phyloP scores from a whole-genome alignment of 2,888 invertebrate genomes.

The Drosophila emarginata region DNA sequence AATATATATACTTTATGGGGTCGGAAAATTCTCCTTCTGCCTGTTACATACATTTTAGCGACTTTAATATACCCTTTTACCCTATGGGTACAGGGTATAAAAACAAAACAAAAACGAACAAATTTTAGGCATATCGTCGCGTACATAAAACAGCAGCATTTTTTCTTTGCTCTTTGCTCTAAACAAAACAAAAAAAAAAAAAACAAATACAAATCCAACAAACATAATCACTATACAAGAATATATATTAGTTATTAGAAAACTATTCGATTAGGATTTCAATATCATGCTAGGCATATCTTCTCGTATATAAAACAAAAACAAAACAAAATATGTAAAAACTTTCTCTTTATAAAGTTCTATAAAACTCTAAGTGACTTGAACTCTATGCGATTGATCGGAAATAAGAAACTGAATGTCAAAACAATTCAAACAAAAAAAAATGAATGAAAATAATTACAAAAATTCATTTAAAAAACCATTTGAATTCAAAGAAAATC shows the following conservation, averaged over 20 bases:
- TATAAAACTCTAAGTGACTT: not conserved
- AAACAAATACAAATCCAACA: not conserved
- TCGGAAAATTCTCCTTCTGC: no score
- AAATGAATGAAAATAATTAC: no score
- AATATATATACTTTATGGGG: no score
- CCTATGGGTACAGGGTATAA: no score
- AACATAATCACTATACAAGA: conserved; percentile 55
- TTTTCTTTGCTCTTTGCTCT: conserved; percentile 45
- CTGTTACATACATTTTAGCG: no score
- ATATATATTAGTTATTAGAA: conserved; percentile 37
- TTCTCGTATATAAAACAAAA: conserved; percentile 31
- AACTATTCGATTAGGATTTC: conserved; percentile 4
- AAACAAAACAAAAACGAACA: not conserved
- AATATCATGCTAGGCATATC: conserved; percentile 46
- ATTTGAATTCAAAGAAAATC: no score
- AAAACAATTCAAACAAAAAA: not conserved
- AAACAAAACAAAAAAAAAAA: not conserved
- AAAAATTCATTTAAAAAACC: no score
- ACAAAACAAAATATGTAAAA: conserved; percentile 14
- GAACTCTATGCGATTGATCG: not conserved
- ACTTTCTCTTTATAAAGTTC: not conserved
- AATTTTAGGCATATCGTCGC: conserved; percentile 72
- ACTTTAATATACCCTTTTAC: no score
- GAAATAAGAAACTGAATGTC: not conserved
- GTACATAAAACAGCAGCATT: conserved; percentile 55